Conservation (phyloP, 2,113 vertebrate genomes). For the Camelus bactrianus region DNA sequence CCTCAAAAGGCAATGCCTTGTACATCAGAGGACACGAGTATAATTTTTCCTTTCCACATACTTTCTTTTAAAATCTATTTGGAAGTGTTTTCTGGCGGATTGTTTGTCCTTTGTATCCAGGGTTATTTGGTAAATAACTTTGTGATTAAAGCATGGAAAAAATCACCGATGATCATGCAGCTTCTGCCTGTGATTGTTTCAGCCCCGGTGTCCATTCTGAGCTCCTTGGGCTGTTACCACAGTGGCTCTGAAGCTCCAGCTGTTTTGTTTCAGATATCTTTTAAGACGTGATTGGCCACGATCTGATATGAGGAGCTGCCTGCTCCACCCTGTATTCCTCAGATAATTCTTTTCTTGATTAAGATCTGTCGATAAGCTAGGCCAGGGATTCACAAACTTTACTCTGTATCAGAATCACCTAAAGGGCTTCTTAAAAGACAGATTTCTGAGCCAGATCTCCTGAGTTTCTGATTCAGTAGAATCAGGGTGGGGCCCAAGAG, state of each 20-base stretch:
- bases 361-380: constrained; percentile 67
- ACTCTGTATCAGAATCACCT: background rate
- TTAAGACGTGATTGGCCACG: constrained; percentile 63
- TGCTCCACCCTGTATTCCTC: constrained; percentile 71
- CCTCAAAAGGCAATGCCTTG: constrained; percentile 79
- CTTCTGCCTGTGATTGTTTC: constrained; percentile 61
- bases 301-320: constrained; percentile 63
- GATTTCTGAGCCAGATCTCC: background rate
- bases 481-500: background rate
- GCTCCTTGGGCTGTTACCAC: constrained; percentile 59
- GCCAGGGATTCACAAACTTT: background rate
- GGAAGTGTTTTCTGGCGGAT: constrained; percentile 85
- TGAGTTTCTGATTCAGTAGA: background rate
- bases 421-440: background rate
- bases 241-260: constrained; percentile 50
- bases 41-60: constrained; percentile 71
- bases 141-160: constrained; percentile 76
- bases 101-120: constrained; percentile 80
- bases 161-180: constrained; percentile 69
- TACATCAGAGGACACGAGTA: constrained; percentile 76
- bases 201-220: constrained; percentile 61
- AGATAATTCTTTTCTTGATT: constrained; percentile 48
- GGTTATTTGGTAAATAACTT: constrained; percentile 84
- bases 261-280: constrained; percentile 76
- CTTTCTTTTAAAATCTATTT: constrained; percentile 82